Evolutionary conservation across 1,140 invertebrate species (phyloP).

Genomic region (Drosophila ficusphila): DNA sequence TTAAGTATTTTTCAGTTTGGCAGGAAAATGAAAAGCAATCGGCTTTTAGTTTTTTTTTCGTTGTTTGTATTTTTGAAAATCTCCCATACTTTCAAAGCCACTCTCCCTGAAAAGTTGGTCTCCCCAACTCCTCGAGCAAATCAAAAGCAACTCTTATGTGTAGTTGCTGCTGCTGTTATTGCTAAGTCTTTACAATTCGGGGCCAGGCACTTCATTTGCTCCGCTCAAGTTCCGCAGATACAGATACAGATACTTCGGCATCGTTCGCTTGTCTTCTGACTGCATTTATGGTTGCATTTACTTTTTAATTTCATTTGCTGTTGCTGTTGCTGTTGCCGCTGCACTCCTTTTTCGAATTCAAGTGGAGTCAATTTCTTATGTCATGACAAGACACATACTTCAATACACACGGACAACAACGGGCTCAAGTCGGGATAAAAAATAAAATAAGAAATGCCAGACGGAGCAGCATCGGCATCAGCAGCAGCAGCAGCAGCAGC

Average conservation of each 20-base stretch:
- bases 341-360: slow-evolving; percentile 81
- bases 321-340: slow-evolving; percentile 41
- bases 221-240: slow-evolving; percentile 35
- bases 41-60: not conserved
- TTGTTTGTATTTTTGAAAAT: not conserved
- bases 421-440: slow-evolving; percentile 64
- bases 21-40: too few relatives aligned
- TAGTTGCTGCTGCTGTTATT: slow-evolving; percentile 25
- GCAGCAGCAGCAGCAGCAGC: slow-evolving; percentile 33
- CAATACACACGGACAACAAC: slow-evolving; percentile 45
- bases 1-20: too few relatives aligned
- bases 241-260: slow-evolving; percentile 40
- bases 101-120: slow-evolving; percentile 3
- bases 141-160: slow-evolving; percentile 44
- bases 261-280: slow-evolving; percentile 38
- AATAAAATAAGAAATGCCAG: slow-evolving; percentile 55
- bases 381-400: slow-evolving; percentile 74
- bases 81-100: slow-evolving; percentile 10
- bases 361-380: slow-evolving; percentile 83
- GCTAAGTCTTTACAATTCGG: slow-evolving; percentile 52
- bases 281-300: slow-evolving; percentile 80
- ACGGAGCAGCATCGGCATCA: slow-evolving; percentile 22
- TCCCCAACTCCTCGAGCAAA: slow-evolving; percentile 25
- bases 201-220: slow-evolving; percentile 54
- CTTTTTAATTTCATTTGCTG: slow-evolving; percentile 78